phyloP scores from a whole-genome alignment of 2,113 vertebrate species.

The Alosa alosa region DNA sequence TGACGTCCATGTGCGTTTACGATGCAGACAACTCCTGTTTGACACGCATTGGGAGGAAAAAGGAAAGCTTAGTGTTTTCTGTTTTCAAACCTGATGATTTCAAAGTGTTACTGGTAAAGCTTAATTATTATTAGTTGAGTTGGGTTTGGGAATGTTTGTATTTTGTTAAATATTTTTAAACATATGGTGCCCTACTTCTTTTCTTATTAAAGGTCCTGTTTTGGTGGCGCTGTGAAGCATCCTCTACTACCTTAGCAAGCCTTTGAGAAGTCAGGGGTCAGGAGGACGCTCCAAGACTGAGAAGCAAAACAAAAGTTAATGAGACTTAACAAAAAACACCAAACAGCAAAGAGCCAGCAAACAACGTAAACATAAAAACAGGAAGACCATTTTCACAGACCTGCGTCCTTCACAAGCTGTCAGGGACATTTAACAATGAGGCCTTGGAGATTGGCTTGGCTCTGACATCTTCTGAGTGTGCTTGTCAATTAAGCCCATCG shows the following conservation, averaged over 20 bases:
- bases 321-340: background rate
- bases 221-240: background rate
- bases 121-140: no score
- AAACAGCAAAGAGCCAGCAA: background rate
- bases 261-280: background rate
- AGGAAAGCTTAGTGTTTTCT: background rate
- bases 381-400: constrained; percentile 8
- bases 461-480: constrained; percentile 4
- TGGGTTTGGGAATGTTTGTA: background rate
- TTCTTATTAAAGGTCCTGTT: background rate
- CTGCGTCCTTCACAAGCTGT: constrained; percentile 25
- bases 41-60: background rate
- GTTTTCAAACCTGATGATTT: background rate
- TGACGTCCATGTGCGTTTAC: background rate
- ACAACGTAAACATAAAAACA: background rate
- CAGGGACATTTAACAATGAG: background rate
- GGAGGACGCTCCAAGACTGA: background rate
- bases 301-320: background rate
- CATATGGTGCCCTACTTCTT: no score
- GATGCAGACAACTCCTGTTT: background rate
- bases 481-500: constrained; percentile 22
- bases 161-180: background rate
- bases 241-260: background rate
- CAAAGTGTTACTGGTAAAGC: no score
- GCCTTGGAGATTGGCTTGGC: constrained; percentile 10